Base-by-base conservation (phyloP, 2,113 vertebrate species). In the Uria lomvia region DNA sequence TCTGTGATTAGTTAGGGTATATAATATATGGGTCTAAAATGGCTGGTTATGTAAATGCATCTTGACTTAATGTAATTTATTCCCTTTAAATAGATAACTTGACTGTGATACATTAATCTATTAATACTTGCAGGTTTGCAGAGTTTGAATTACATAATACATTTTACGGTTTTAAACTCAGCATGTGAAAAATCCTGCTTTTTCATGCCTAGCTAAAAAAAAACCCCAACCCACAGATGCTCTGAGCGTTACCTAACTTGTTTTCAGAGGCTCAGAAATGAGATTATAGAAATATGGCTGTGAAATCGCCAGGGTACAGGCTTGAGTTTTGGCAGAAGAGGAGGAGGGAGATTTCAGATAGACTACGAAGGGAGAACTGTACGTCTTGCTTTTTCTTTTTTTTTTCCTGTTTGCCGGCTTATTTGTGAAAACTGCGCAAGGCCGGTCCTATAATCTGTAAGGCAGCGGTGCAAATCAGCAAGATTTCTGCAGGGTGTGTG, bases 241-340 rank as follows among this genome's bases (percentile, higher is more conserved):
- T 94, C 81, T 56, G 53, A 73, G 52, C 3, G 3, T 97, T 94
- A 92, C 80, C 85, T 92, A 94, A 97, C 84, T 87, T 95, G 92
- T 96, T 97, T 96, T 90, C 58, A 95, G 75, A 94, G 58, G 66
- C 74, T 95, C 60, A 38, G 86, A 90, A 92, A 88, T 86, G 36
- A 89, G 87, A 91, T 92, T 94, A 82, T 47, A 71, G 77, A 79
- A 73, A 91, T 72, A 80, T 66, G 58, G 66, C 34, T 81, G 38
- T 58, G 62, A 88, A 95, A 79, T 92, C 4, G 4, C 66, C 58
- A 4, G 71, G 15, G 60, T 80, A 88, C n/a, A 23, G 67, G 19
- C 68, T 73, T 89, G 40, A 42, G n/a, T 84, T 89, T 87, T 94
- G 70, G 59, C 83, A 87, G 76, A 92, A 86, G 50, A 63, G n/a